phyloP scores from a whole-genome alignment of 1,140 invertebrate species.

The Marisa cornuarietis region DNA sequence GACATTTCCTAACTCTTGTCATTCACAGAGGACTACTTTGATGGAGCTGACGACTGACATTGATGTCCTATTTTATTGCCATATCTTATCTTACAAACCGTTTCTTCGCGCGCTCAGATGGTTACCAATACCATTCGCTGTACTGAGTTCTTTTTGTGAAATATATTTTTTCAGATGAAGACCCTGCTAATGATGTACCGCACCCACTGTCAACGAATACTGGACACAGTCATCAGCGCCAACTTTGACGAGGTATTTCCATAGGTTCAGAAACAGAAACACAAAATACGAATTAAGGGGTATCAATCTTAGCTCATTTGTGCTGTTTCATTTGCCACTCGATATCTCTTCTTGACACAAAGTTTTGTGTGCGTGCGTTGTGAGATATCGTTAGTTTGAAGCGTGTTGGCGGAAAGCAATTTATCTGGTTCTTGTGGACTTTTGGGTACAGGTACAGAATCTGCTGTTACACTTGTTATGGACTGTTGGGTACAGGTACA shows the following conservation, averaged over 20 bases:
- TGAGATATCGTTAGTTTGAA: too few relatives aligned
- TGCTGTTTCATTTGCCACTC: too few relatives aligned
- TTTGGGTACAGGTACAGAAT: constrained; percentile 66
- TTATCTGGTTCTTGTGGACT: constrained; percentile 44
- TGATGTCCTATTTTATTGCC: too few relatives aligned
- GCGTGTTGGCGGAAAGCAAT: too few relatives aligned
- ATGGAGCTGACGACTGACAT: too few relatives aligned
- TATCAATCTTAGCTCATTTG: too few relatives aligned
- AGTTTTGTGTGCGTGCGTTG: too few relatives aligned
- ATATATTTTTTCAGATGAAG: constrained; percentile 56
- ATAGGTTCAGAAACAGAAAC: too few relatives aligned
- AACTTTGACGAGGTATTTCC: constrained; percentile 70
- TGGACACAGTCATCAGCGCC: constrained; percentile 70
- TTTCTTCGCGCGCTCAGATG: background rate
- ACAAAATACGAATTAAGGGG: too few relatives aligned
- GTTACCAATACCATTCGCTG: background rate
- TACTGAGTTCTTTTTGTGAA: background rate
- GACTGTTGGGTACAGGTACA: constrained; percentile 64
- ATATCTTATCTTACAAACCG: background rate
- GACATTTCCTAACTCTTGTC: too few relatives aligned
- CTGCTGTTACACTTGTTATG: constrained; percentile 68
- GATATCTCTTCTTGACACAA: too few relatives aligned
- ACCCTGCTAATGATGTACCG: constrained; percentile 72
- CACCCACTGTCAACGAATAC: constrained; percentile 70
- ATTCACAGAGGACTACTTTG: too few relatives aligned